phyloP scores from a whole-genome alignment of 1,140 invertebrate genomes.

The Olivierus martensii region DNA sequence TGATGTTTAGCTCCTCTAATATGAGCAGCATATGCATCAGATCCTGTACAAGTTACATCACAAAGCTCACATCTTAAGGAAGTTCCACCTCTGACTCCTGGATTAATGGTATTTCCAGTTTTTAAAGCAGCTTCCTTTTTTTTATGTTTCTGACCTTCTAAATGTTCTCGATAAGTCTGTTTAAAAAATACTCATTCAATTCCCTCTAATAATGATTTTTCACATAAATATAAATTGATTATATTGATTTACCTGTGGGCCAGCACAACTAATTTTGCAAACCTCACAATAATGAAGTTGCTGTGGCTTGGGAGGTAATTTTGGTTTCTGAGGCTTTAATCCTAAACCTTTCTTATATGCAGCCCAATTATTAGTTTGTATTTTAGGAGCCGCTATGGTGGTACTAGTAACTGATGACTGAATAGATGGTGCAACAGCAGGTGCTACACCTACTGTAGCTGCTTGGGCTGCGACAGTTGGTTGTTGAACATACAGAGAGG shows the following conservation, averaged over 20 bases:
- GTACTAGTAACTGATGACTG: conserved; percentile 8
- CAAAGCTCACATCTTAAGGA: conserved; percentile 53
- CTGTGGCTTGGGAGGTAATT: conserved; percentile 72
- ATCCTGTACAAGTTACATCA: conserved; percentile 93
- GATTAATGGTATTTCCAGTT: conserved; percentile 37
- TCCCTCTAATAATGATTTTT: neutral
- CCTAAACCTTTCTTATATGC: conserved; percentile 8
- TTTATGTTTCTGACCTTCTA: conserved; percentile 97
- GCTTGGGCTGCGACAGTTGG: conserved; percentile 9
- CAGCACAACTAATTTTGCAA: conserved; percentile 95
- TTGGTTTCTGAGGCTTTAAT: conserved; percentile 32
- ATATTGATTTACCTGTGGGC: conserved; percentile 50
- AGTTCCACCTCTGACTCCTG: conserved; percentile 47
- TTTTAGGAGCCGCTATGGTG: conserved; percentile 8
- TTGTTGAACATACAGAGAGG: conserved; percentile 11
- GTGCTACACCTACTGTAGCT: conserved; percentile 10
- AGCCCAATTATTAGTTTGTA: conserved; percentile 16
- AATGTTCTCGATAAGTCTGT: conserved; percentile 88
- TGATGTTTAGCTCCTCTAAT: conserved; percentile 95
- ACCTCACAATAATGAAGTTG: conserved; percentile 91
- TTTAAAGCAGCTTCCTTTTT: conserved; percentile 90
- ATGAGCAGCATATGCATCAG: conserved; percentile 95
- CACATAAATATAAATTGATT: conserved; percentile 1
- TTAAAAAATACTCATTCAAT: conserved; percentile 14
- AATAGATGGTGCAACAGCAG: conserved; percentile 7